Evolutionary conservation across 2,113 vertebrate genomes (phyloP).

Genomic region (Zeus faber): DNA sequence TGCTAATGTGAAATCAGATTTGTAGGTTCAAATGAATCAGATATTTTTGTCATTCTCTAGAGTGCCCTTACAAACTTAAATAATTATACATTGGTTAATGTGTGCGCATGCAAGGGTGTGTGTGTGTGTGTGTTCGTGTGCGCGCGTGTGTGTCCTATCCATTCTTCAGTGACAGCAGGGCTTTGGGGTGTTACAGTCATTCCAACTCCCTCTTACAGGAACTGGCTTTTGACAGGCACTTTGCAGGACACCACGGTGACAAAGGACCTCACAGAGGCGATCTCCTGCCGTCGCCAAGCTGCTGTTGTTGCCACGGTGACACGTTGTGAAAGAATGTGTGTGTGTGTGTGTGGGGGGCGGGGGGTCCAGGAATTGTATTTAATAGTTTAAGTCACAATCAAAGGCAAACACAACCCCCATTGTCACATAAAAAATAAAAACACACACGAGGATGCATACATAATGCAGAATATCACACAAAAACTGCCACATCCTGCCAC

Average conservation of each 20-base stretch:
- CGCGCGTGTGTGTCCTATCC: not conserved
- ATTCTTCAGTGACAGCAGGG: conserved; percentile 46
- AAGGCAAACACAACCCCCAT: conserved; percentile 25
- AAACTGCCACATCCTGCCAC: not conserved
- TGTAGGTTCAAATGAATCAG: no score
- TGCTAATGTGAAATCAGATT: no score
- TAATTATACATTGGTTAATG: no score
- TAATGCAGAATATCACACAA: conserved; percentile 12
- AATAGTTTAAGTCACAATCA: conserved; percentile 57
- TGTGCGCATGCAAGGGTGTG: not conserved
- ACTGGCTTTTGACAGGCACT: conserved; percentile 54
- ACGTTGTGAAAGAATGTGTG: conserved; percentile 59
- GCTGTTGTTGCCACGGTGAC: conserved; percentile 61
- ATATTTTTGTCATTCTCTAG: no score
- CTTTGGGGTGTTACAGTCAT: conserved; percentile 37
- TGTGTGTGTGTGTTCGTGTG: conserved; percentile 17
- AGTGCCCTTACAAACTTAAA: no score
- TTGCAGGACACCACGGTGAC: conserved; percentile 35
- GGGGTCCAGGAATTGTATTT: conserved; percentile 18
- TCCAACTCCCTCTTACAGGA: conserved; percentile 58
- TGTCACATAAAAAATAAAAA: no score
- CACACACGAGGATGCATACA: conserved; percentile 12
- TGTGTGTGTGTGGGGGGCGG: conserved; percentile 38
- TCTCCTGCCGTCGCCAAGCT: conserved; percentile 33
- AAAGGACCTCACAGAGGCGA: conserved; percentile 44